phyloP scores from a whole-genome alignment of 2,888 invertebrate species.

The Eupithecia pulchellata region DNA sequence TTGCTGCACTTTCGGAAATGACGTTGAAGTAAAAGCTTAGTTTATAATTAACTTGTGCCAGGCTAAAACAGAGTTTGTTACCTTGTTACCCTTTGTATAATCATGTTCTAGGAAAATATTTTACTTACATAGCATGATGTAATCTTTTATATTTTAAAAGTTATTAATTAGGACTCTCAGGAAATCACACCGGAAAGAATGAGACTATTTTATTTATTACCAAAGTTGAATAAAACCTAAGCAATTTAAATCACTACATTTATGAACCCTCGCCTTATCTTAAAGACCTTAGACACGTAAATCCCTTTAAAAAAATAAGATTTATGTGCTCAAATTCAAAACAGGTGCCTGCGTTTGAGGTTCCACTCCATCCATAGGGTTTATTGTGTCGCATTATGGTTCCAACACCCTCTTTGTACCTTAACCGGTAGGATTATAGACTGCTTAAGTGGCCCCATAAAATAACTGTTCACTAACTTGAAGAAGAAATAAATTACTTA shows the following conservation, averaged over 20 bases:
- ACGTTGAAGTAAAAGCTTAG: constrained; percentile 18
- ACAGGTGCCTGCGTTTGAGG: constrained; percentile 69
- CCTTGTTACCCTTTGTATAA: constrained; percentile 6
- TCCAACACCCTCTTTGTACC: constrained; percentile 76
- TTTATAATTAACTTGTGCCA: neutral
- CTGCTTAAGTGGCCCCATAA: constrained; percentile 81
- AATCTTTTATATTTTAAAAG: neutral
- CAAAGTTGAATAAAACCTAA: neutral
- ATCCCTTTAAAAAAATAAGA: constrained; percentile 60
- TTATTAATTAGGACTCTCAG: neutral
- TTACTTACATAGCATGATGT: neutral
- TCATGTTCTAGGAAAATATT: neutral
- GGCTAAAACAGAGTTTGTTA: neutral
- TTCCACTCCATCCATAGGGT: constrained; percentile 71
- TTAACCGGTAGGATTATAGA: constrained; percentile 79
- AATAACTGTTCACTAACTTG: constrained; percentile 80
- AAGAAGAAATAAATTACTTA: constrained; percentile 84
- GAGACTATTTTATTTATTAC: neutral
- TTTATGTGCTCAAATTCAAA: constrained; percentile 69
- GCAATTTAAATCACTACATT: constrained; percentile 50
- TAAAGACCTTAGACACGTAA: constrained; percentile 51
- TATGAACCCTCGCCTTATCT: constrained; percentile 49
- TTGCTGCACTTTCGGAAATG: constrained; percentile 39
- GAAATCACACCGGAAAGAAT: neutral
- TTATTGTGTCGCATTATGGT: constrained; percentile 75